Percentiles rank a stretch among this genome's conserved stretches.
Evolutionary conservation across 2,888 invertebrate species (phyloP).

Genomic region (Drosophila buzzatii): DNA sequence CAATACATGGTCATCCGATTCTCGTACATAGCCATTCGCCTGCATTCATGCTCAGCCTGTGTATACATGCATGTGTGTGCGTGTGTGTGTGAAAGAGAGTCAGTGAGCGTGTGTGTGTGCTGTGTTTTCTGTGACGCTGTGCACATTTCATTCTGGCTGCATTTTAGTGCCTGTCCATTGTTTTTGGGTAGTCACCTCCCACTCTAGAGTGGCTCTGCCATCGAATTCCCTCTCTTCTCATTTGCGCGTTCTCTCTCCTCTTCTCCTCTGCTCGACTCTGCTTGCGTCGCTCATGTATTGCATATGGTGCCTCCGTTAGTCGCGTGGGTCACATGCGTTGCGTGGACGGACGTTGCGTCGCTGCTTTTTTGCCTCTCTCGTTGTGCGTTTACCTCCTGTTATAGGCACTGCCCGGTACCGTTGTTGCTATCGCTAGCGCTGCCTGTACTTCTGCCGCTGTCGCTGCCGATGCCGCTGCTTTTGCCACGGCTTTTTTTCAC

Average conservation of each 20-base stretch:
- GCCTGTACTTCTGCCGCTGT: background rate
- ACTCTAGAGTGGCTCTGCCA: slow-evolving; percentile 21
- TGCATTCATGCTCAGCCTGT: slow-evolving; percentile 15
- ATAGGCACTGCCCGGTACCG: slow-evolving; percentile 4
- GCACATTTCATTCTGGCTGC: slow-evolving; percentile 63
- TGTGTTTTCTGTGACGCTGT: slow-evolving; percentile 35
- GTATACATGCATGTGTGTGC: background rate
- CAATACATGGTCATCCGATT: slow-evolving; percentile 65
- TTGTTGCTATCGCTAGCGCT: slow-evolving; percentile 1
- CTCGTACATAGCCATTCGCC: slow-evolving; percentile 62
- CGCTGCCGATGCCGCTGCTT: slow-evolving; percentile 13
- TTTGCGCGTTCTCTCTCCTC: background rate
- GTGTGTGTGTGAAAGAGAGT: background rate
- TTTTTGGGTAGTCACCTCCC: slow-evolving; percentile 41
- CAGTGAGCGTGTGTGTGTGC: slow-evolving; percentile 22
- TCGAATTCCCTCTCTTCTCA: slow-evolving; percentile 6
- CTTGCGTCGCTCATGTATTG: slow-evolving; percentile 34
- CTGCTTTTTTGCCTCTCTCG: slow-evolving; percentile 20
- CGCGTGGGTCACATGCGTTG: slow-evolving; percentile 44
- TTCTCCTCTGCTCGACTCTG: background rate
- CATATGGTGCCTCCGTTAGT: slow-evolving; percentile 61
- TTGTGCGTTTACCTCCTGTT: slow-evolving; percentile 8
- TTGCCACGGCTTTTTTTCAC: slow-evolving; percentile 57
- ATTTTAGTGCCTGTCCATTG: slow-evolving; percentile 71
- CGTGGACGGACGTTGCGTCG: slow-evolving; percentile 38